Conservation (phyloP, 2,113 vertebrate genomes). For the Marmota monax region DNA sequence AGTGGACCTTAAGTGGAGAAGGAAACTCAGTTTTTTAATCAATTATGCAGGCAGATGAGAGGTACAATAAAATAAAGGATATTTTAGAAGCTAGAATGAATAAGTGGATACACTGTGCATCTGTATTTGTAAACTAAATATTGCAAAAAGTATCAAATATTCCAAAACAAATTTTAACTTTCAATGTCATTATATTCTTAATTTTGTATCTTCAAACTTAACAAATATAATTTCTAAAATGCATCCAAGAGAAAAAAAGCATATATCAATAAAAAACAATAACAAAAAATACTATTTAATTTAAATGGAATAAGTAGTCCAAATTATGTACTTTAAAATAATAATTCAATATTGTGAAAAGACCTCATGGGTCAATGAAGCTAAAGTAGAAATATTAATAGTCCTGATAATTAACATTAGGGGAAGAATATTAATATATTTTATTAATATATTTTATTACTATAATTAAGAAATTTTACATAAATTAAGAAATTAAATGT, state of each 20-base stretch:
- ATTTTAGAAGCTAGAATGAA: not conserved
- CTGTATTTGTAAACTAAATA: not conserved
- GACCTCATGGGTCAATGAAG: not conserved
- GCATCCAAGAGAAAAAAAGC: not conserved
- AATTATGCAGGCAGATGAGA: not conserved
- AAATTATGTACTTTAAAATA: not conserved
- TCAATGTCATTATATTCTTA: slow-evolving; percentile 15
- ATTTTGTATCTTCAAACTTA: slow-evolving; percentile 3
- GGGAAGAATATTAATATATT: not conserved
- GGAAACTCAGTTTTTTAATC: not conserved
- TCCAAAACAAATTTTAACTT: not conserved
- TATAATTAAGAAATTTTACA: not conserved
- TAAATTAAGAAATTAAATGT: slow-evolving; percentile 19
- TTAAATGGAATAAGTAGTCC: not conserved
- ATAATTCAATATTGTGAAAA: slow-evolving; percentile 27
- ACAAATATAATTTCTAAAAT: not conserved
- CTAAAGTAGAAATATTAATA: not conserved
- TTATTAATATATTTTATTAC: not conserved
- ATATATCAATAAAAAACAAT: not conserved
- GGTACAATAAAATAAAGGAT: not conserved
- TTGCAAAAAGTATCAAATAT: not conserved
- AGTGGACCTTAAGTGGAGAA: not conserved
- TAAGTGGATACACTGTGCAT: not conserved
- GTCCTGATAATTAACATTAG: not conserved
- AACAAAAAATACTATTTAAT: not conserved